Percentiles rank a stretch among this genome's conserved stretches.
Conservation (phyloP, 2,113 vertebrate species). For the Nothobranchius kuhntae region DNA sequence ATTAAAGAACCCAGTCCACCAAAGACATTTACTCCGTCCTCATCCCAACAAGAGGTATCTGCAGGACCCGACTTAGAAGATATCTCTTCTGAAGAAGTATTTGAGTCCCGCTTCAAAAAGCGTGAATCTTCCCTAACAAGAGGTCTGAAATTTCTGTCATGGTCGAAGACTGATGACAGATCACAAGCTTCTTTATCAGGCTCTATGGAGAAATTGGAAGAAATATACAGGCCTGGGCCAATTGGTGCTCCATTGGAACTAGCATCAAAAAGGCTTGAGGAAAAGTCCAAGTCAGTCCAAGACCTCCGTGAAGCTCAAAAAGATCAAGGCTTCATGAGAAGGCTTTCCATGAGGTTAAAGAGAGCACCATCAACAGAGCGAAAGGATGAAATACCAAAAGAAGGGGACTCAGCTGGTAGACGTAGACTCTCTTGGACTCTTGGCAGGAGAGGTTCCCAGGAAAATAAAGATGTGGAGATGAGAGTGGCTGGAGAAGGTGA, state of each 20-base stretch:
- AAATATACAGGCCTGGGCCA: constrained; percentile 90
- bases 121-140: constrained; percentile 89
- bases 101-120: constrained; percentile 94
- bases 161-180: constrained; percentile 88
- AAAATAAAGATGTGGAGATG: constrained; percentile 83
- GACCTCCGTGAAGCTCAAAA: constrained; percentile 88
- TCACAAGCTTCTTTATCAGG: constrained; percentile 46
- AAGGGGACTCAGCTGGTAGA: constrained; percentile 75
- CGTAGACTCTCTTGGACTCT: constrained; percentile 85
- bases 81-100: constrained; percentile 92
- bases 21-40: constrained; percentile 39
- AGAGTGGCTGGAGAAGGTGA: constrained; percentile 74
- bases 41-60: constrained; percentile 55
- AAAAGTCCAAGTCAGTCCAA: constrained; percentile 93
- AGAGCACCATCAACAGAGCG: constrained; percentile 85
- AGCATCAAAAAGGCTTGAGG: constrained; percentile 72
- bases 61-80: constrained; percentile 80
- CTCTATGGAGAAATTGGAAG: constrained; percentile 77
- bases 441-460: constrained; percentile 80
- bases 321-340: constrained; percentile 89
- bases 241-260: constrained; percentile 89
- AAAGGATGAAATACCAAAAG: constrained; percentile 79
- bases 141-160: constrained; percentile 86
- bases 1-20: constrained; percentile 79
- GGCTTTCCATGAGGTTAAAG: constrained; percentile 87